Conservation (phyloP, 2,888 invertebrate species). For the Oxycera nigricornis region DNA sequence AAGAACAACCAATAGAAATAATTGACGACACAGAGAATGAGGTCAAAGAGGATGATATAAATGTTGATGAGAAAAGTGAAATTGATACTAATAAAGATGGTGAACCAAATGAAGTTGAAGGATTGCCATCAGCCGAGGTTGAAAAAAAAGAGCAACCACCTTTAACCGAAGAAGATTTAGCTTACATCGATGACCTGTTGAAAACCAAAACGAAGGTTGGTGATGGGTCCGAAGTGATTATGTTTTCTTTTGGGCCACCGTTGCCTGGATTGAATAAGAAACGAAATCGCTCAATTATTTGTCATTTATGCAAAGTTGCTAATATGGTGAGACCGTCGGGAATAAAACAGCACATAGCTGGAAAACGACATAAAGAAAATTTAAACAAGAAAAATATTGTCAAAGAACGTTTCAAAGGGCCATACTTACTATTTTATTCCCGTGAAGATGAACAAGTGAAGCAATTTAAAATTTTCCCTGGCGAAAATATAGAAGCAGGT, state of each 20-base stretch:
- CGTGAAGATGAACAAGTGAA: background rate
- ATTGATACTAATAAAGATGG: background rate
- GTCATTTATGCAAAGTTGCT: slow-evolving; percentile 41
- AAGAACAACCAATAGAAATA: too few relatives aligned
- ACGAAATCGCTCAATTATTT: slow-evolving; percentile 27
- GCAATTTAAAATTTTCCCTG: slow-evolving; percentile 41
- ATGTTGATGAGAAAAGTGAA: too few relatives aligned
- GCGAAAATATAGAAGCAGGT: slow-evolving; percentile 41
- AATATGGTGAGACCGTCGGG: background rate
- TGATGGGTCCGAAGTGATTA: slow-evolving; percentile 34
- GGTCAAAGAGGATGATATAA: background rate
- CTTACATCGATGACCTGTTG: slow-evolving; percentile 39
- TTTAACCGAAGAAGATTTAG: slow-evolving; percentile 24
- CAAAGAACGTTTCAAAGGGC: background rate
- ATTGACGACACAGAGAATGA: background rate
- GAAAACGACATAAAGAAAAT: slow-evolving; percentile 38
- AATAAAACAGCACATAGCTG: slow-evolving; percentile 33
- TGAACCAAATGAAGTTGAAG: background rate
- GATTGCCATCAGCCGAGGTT: background rate
- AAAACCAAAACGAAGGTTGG: slow-evolving; percentile 37
- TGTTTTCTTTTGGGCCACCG: slow-evolving; percentile 44
- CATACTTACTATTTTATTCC: slow-evolving; percentile 9
- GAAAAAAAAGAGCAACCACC: background rate
- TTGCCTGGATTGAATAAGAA: background rate
- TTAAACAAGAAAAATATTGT: background rate